Evolutionary conservation across 2,113 vertebrate species (phyloP), one percentile per base, ranked within the genome.

Genomic region (Nyctereutes procyonoides): DNA sequence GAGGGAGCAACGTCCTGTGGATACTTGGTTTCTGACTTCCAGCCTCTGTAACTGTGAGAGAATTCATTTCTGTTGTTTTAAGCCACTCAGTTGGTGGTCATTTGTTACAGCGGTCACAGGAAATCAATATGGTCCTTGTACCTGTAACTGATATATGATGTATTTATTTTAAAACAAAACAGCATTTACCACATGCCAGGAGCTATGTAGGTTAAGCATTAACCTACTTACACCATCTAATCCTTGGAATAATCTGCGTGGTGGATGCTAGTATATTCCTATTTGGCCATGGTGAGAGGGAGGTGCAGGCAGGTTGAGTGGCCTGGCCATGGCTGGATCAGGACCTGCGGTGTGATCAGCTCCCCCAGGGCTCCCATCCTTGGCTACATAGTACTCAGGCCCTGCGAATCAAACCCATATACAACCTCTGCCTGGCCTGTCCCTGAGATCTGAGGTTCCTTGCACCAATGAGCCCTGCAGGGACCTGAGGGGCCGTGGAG

Each of bases 1-100:
- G 65, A 48, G 30, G 30, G 26, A 55, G 5, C 0, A 1, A 5
- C 19, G 20, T 22, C 71, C 28, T 14, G 80, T 35, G 0, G 0
- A 30, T 26, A 3, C 56, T 22, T n/a, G 28, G 3, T 24, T 92
- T 83, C 1, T 19, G 48, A 55, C 67, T 13, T 65, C 20, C 3
- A 9, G 43, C 26, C n/a, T 19, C 55, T 5, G 22, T 26, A 22
- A 60, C 30, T 22, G n/a, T 2, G 16, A n/a, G 20, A 28, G 16
- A 58, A 76, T n/a, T 20, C n/a, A 20, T 55, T 84, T 55, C 48
- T 55, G 32, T 73, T 22, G 69, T 53, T 32, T 22, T 53, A 24
- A 53, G 56, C 32, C 12, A 1, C 55, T 19, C 15, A 17, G 30
- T 56, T 65, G 43, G 26, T 38, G 55, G 79, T 24, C 2, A 19